A percentile compares a stretch with the other conserved stretches of the same genome.
These are phyloP conservation scores for Oreochromis aureus DNA, from an alignment of 2,113 vertebrate genomes.

Conservation along the genomic window DNA sequence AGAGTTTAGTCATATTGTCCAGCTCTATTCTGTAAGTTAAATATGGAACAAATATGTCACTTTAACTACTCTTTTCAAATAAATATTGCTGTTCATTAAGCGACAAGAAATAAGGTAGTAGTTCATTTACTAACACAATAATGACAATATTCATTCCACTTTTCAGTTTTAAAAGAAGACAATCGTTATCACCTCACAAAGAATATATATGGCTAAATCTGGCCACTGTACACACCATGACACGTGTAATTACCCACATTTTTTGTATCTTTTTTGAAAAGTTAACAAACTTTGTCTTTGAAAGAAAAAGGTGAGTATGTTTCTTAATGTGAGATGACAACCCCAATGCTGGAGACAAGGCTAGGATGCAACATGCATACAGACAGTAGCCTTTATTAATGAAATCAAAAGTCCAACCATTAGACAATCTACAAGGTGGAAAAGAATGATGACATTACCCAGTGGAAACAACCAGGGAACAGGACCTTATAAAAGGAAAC, in stretches of 20 bases:
- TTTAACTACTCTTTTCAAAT: constrained; percentile 54
- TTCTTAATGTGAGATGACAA: not conserved
- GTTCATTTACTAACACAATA: not conserved
- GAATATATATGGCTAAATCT: not conserved
- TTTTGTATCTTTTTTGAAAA: not conserved
- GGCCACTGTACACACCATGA: not conserved
- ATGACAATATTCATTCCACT: not conserved
- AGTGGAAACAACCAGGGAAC: not conserved
- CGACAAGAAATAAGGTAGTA: not conserved
- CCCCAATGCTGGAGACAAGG: not conserved
- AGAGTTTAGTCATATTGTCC: constrained; percentile 38
- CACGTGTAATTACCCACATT: not conserved
- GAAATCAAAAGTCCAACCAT: not conserved
- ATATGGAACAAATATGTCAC: constrained; percentile 48
- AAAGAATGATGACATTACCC: not conserved
- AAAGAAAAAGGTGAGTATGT: not conserved
- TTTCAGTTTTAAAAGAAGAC: not conserved
- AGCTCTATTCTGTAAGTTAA: constrained; percentile 33
- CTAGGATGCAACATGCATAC: not conserved
- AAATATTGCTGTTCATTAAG: constrained; percentile 54
- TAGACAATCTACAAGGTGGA: not conserved
- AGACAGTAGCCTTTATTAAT: not conserved
- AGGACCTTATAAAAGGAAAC: not conserved
- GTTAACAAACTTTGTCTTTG: not conserved
- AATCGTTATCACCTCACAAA: not conserved